phyloP scores from a whole-genome alignment of 2,797 vertebrate genomes.

The Lateolabrax maculatus region DNA sequence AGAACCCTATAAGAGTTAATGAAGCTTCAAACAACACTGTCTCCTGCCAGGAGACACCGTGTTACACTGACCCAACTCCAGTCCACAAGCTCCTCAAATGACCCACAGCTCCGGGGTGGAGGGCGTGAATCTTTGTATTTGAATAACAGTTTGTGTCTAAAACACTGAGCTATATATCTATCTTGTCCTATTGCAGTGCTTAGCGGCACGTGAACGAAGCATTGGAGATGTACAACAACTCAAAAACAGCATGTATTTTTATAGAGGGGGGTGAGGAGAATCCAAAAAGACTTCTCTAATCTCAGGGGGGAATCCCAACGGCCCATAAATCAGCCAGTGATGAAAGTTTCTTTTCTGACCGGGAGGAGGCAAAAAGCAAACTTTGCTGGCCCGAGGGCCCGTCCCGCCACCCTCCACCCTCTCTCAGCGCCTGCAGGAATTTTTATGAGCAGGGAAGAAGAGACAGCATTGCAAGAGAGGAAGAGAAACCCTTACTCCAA shows the following conservation, averaged over 20 bases:
- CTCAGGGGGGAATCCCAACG: conserved; percentile 76
- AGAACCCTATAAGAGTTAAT: conserved; percentile 72
- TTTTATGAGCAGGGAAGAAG: conserved; percentile 83
- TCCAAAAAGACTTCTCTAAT: conserved; percentile 83
- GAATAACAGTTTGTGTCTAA: background rate
- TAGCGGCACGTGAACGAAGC: conserved; percentile 42
- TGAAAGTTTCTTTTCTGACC: conserved; percentile 87
- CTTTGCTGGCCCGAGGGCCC: conserved; percentile 70
- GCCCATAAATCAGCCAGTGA: conserved; percentile 87
- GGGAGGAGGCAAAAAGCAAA: conserved; percentile 83
- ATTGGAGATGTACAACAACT: conserved; percentile 77
- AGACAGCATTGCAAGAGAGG: conserved; percentile 59
- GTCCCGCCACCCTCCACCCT: conserved; percentile 61
- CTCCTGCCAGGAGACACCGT: conserved; percentile 66
- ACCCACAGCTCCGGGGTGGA: conserved; percentile 27
- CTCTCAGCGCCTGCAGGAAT: conserved; percentile 79
- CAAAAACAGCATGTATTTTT: conserved; percentile 79
- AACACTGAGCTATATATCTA: background rate
- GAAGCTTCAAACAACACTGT: conserved; percentile 74
- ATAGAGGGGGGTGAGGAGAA: conserved; percentile 73
- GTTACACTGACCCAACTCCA: conserved; percentile 57
- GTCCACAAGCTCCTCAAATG: conserved; percentile 41
- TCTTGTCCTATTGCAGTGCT: conserved; percentile 1
- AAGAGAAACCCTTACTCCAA: conserved; percentile 46
- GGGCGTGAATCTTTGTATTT: conserved; percentile 12